phyloP scores from a whole-genome alignment of 1,140 invertebrate genomes.

The Nasonia giraulti region DNA sequence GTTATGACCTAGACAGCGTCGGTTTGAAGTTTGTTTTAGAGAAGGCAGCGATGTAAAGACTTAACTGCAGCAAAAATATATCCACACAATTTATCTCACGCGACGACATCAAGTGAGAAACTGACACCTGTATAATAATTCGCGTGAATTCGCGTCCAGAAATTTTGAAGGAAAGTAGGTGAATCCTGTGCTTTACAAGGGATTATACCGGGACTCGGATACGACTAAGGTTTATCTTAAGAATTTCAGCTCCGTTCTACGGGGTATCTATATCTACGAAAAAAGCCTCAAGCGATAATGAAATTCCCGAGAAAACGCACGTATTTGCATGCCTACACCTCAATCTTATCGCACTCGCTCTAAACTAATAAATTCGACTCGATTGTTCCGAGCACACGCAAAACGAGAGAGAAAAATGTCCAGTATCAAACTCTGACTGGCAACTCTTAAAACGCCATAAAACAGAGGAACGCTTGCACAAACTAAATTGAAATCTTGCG shows the following conservation, averaged over 20 bases:
- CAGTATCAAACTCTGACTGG: background rate
- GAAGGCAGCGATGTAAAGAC: background rate
- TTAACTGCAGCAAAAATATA: background rate
- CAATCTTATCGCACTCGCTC: background rate
- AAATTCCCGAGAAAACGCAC: background rate
- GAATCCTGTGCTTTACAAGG: background rate
- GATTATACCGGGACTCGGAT: background rate
- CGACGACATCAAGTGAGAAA: background rate
- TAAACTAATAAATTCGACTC: background rate
- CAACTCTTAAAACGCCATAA: background rate
- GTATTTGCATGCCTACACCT: background rate
- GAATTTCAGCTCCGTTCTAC: background rate
- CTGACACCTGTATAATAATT: background rate
- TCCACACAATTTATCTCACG: background rate
- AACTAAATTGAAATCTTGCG: background rate
- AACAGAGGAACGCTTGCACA: background rate
- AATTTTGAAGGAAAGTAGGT: background rate
- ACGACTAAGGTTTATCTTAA: background rate
- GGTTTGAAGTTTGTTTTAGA: background rate
- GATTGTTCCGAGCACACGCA: background rate
- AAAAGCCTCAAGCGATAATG: too few species aligned
- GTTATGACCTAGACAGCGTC: background rate
- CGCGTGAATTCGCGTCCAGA: background rate
- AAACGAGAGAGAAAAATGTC: background rate
- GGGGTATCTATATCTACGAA: background rate